A percentile compares a stretch with the other conserved stretches of the same genome.
These are phyloP conservation scores for Monochamus saltuarius DNA, from an alignment of 1,140 invertebrate species.

Conservation along the genomic window DNA sequence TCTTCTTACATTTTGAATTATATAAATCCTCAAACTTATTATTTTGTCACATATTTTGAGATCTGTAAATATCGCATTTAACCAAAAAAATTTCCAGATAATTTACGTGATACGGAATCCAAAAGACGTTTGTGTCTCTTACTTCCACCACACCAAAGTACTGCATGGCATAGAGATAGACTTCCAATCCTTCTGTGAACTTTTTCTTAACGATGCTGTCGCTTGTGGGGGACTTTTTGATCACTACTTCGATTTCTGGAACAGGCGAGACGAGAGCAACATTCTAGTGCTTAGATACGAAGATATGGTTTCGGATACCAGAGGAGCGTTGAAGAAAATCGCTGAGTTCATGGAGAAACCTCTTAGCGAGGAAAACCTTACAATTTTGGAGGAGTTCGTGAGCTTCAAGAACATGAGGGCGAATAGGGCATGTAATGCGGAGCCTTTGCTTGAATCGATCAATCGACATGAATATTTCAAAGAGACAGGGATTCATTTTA, in stretches of 20 bases:
- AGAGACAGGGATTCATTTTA: slow-evolving; percentile 65
- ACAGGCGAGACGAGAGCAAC: slow-evolving; percentile 70
- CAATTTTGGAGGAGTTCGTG: slow-evolving; percentile 69
- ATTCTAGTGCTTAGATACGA: slow-evolving; percentile 82
- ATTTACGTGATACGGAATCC: slow-evolving; percentile 91
- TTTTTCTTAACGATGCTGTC: slow-evolving; percentile 67
- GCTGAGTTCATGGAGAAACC: slow-evolving; percentile 72
- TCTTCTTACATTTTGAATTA: too few relatives aligned
- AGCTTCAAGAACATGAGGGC: slow-evolving; percentile 80
- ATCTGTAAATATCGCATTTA: too few relatives aligned
- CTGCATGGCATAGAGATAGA: slow-evolving; percentile 69
- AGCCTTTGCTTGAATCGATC: slow-evolving; percentile 60
- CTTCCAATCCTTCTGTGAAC: slow-evolving; percentile 80
- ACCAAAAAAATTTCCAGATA: slow-evolving; percentile 73
- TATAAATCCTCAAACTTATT: too few relatives aligned
- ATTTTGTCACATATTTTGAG: too few relatives aligned
- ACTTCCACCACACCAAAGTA: slow-evolving; percentile 80
- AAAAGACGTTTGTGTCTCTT: slow-evolving; percentile 91
- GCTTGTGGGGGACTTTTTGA: slow-evolving; percentile 56
- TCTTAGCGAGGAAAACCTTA: slow-evolving; percentile 64
- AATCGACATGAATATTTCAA: slow-evolving; percentile 55
- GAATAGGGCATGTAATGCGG: slow-evolving; percentile 69
- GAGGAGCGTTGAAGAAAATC: slow-evolving; percentile 63
- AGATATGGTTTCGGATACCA: slow-evolving; percentile 77
- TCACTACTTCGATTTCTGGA: slow-evolving; percentile 74